These are phyloP conservation scores for Labroides dimidiatus DNA, from an alignment of 2,797 vertebrate genomes.

Conservation along the genomic window DNA sequence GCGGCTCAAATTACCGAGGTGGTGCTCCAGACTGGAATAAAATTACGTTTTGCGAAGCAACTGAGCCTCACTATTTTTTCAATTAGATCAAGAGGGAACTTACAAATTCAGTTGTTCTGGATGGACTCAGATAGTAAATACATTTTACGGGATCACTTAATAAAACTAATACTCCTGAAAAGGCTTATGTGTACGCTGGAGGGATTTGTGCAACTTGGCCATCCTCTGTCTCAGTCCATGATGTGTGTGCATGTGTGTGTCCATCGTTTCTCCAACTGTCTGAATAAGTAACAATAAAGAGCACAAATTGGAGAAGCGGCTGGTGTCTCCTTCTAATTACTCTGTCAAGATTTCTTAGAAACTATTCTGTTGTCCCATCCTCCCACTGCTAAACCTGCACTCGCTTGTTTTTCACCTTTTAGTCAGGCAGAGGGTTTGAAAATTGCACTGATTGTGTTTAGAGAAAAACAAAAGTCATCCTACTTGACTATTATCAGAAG, in stretches of 20 bases:
- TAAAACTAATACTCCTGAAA: conserved; percentile 53
- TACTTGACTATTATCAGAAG: conserved; percentile 21
- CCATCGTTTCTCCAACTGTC: not conserved
- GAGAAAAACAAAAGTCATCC: not conserved
- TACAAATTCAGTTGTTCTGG: conserved; percentile 43
- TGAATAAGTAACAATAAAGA: conserved; percentile 3
- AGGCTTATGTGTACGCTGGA: conserved; percentile 20
- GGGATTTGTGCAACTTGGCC: conserved; percentile 31
- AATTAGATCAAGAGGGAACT: conserved; percentile 58
- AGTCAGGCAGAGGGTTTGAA: conserved; percentile 3
- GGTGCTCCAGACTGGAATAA: conserved; percentile 60
- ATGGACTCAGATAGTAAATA: conserved; percentile 44
- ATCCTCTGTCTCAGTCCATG: conserved; percentile 6
- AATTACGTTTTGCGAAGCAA: conserved; percentile 70
- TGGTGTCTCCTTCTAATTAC: not conserved
- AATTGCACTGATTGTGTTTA: conserved; percentile 7
- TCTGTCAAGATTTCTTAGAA: conserved; percentile 15
- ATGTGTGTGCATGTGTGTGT: not conserved
- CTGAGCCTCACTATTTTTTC: conserved; percentile 53
- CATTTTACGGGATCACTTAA: conserved; percentile 50
- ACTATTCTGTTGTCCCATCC: conserved; percentile 9
- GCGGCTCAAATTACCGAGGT: conserved; percentile 70
- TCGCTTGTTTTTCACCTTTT: conserved; percentile 20
- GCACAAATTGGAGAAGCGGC: conserved; percentile 8
- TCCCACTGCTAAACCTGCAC: conserved; percentile 5